phyloP scores from a whole-genome alignment of 1,140 invertebrate genomes.

The Camponotus pennsylvanicus region DNA sequence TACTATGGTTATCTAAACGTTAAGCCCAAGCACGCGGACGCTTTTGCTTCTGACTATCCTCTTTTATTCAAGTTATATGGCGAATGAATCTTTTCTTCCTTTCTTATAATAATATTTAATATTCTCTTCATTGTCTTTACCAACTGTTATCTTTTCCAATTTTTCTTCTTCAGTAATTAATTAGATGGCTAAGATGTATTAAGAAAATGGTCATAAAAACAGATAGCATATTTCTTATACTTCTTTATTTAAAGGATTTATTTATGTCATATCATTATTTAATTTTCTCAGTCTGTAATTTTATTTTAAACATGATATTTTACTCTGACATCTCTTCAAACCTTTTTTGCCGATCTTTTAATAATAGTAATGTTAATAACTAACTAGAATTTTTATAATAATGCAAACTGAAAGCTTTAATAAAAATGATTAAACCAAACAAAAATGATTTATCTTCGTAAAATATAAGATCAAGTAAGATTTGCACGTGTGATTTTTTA shows the following conservation, averaged over 20 bases:
- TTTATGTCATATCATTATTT: neutral
- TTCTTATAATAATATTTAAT: neutral
- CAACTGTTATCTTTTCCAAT: neutral
- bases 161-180: slow-evolving; percentile 9
- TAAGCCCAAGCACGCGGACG: neutral
- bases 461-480: slow-evolving; percentile 2
- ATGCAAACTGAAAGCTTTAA: neutral
- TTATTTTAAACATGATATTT: neutral
- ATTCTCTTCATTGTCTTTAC: neutral
- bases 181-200: neutral
- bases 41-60: slow-evolving; percentile 1
- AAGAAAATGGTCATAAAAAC: neutral
- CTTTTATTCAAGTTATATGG: neutral
- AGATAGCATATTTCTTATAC: neutral
- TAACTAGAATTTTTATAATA: neutral
- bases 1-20: slow-evolving; percentile 7
- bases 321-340: neutral
- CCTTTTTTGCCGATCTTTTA: neutral
- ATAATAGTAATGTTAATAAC: slow-evolving; percentile 3
- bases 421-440: neutral
- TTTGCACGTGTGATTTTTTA: neutral
- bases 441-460: neutral
- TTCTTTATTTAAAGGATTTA: neutral
- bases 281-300: neutral
- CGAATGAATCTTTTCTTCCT: slow-evolving; percentile 1